These are phyloP conservation scores for Trachymyrmex septentrionalis DNA, from an alignment of 1,140 invertebrate genomes.

Conservation along the genomic window DNA sequence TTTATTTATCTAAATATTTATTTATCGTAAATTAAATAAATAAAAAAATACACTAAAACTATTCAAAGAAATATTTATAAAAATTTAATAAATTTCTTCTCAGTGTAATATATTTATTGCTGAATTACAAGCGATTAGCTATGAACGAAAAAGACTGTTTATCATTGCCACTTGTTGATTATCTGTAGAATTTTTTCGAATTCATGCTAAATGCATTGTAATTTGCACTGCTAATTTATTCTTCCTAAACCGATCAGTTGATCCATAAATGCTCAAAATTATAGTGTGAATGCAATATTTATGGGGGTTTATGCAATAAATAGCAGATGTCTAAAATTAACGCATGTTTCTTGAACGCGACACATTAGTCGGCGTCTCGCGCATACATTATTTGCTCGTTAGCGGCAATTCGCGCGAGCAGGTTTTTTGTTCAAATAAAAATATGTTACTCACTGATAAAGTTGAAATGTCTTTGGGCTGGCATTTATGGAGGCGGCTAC, in stretches of 20 bases:
- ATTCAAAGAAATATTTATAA: no score
- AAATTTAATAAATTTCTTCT: no score
- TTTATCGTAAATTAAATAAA: no score
- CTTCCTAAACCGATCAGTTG: not conserved
- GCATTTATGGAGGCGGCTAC: constrained; percentile 92
- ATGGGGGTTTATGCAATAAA: not conserved
- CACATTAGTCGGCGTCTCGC: not conserved
- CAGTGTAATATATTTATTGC: constrained; percentile 10
- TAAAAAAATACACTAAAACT: no score
- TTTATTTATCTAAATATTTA: no score
- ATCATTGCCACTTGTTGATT: not conserved
- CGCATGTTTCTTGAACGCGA: constrained; percentile 13
- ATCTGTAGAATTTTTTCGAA: constrained; percentile 32
- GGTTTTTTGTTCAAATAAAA: constrained; percentile 35
- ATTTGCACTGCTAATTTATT: not conserved
- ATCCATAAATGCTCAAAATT: not conserved
- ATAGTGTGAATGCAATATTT: not conserved
- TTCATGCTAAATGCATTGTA: not conserved
- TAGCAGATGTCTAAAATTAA: constrained; percentile 48
- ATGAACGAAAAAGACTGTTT: constrained; percentile 44
- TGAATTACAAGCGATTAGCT: constrained; percentile 37
- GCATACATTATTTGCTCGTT: constrained; percentile 41
- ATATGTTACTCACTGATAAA: constrained; percentile 89
- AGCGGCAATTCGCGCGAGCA: constrained; percentile 37
- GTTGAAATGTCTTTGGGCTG: constrained; percentile 91